Percentiles rank a stretch among this genome's conserved stretches.
phyloP scores from a whole-genome alignment of 1,140 invertebrate species.

The Reticulitermes speratus region DNA sequence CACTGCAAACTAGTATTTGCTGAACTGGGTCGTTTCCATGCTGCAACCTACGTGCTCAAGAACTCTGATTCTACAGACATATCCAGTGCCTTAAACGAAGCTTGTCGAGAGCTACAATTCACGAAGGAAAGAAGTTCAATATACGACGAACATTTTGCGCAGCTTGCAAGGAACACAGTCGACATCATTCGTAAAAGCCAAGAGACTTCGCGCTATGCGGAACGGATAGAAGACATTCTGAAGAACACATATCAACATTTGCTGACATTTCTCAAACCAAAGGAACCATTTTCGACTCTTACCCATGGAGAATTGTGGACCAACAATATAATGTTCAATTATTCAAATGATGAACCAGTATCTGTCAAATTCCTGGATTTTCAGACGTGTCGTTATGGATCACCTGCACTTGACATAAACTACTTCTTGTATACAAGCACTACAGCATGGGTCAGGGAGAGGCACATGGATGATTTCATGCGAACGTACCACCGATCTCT shows the following conservation, averaged over 20 bases:
- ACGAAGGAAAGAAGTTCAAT: too few species aligned
- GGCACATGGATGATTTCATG: background rate
- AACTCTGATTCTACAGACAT: too few species aligned
- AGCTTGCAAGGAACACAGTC: too few species aligned
- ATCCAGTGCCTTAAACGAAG: too few species aligned
- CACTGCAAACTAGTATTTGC: background rate
- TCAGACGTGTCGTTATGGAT: slow-evolving; percentile 32
- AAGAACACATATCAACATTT: background rate
- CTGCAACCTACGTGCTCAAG: background rate
- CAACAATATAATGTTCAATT: slow-evolving; percentile 35
- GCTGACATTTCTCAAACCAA: slow-evolving; percentile 44
- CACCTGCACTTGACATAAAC: slow-evolving; percentile 32
- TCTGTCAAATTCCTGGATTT: slow-evolving; percentile 30
- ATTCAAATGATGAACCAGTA: background rate
- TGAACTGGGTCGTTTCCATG: background rate
- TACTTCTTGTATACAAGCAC: slow-evolving; percentile 35
- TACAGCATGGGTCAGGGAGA: background rate
- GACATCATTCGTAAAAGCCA: background rate
- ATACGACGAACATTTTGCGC: too few species aligned
- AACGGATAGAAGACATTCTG: background rate
- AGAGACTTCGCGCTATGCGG: background rate
- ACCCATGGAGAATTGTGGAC: slow-evolving; percentile 35
- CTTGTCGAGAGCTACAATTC: too few species aligned
- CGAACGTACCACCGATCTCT: background rate
- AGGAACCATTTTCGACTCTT: slow-evolving; percentile 38